Conservation (phyloP, 2,888 invertebrate species). For the Homarus gammarus region DNA sequence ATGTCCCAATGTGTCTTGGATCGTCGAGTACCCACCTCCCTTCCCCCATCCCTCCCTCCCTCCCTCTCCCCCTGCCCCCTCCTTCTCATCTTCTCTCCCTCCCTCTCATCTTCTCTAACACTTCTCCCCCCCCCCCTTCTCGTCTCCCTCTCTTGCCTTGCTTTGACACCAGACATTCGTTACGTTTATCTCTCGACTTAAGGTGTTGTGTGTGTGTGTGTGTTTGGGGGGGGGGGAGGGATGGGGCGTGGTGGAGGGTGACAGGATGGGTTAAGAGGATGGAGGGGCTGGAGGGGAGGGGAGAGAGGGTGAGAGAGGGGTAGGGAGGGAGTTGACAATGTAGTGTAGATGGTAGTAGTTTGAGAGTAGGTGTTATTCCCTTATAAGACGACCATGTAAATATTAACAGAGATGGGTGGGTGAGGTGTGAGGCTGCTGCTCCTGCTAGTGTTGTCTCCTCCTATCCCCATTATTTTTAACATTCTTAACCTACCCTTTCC, state of each 20-base stretch:
- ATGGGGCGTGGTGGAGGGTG: background rate
- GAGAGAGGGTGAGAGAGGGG: background rate
- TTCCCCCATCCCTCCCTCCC: background rate
- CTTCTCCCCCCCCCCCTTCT: background rate
- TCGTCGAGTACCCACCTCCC: background rate
- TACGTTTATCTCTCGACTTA: too few species aligned
- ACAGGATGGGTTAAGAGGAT: background rate
- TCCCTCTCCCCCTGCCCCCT: slow-evolving; percentile 14
- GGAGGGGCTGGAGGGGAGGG: slow-evolving; percentile 9
- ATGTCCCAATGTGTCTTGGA: background rate
- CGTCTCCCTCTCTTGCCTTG: too few species aligned
- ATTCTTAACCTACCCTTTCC: too few species aligned
- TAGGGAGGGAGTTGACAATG: too few species aligned
- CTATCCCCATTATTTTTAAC: too few species aligned
- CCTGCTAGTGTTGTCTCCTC: background rate
- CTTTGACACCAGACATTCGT: too few species aligned
- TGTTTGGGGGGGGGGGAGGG: background rate
- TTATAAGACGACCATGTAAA: too few species aligned
- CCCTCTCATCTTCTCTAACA: background rate
- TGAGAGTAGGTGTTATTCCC: too few species aligned
- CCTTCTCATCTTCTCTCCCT: background rate
- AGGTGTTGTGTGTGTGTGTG: too few species aligned
- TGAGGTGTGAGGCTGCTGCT: too few species aligned
- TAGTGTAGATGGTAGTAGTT: too few species aligned
- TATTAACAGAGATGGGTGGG: too few species aligned